These are phyloP conservation scores for Heterotis niloticus DNA, from an alignment of 2,113 vertebrate genomes.

Conservation along the genomic window DNA sequence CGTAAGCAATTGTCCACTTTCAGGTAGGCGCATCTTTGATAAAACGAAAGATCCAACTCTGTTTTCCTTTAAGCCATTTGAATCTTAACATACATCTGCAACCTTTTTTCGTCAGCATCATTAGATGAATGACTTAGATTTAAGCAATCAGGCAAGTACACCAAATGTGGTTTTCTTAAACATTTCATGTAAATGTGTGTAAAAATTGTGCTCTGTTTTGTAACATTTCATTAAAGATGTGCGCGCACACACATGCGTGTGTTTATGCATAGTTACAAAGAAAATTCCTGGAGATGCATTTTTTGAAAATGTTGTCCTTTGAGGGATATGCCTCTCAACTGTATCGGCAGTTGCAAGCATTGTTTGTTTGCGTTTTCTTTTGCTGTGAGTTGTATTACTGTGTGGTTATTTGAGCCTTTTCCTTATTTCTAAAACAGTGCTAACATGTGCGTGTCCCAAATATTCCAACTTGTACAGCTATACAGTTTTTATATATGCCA, in stretches of 20 bases:
- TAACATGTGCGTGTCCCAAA: background rate
- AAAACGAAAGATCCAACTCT: constrained; percentile 19
- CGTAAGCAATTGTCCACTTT: background rate
- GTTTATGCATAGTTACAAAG: background rate
- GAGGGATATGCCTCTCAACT: no score
- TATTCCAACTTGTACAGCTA: background rate
- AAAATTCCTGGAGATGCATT: no score
- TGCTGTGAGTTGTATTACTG: no score
- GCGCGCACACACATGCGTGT: background rate
- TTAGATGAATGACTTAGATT: constrained; percentile 12
- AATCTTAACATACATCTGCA: constrained; percentile 11
- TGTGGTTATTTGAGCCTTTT: no score
- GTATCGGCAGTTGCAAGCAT: no score
- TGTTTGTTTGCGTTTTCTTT: background rate
- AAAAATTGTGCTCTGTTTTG: background rate
- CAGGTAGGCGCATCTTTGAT: background rate
- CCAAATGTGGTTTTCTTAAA: background rate
- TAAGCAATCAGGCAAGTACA: background rate
- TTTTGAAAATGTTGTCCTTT: no score
- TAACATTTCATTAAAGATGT: background rate
- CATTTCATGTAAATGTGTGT: background rate
- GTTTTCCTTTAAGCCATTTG: constrained; percentile 26
- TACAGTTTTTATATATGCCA: background rate
- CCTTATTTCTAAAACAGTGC: background rate
- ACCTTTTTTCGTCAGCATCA: background rate